These are phyloP conservation scores for Erinaceus europaeus DNA, from an alignment of 2,113 vertebrate species.

Conservation along the genomic window DNA sequence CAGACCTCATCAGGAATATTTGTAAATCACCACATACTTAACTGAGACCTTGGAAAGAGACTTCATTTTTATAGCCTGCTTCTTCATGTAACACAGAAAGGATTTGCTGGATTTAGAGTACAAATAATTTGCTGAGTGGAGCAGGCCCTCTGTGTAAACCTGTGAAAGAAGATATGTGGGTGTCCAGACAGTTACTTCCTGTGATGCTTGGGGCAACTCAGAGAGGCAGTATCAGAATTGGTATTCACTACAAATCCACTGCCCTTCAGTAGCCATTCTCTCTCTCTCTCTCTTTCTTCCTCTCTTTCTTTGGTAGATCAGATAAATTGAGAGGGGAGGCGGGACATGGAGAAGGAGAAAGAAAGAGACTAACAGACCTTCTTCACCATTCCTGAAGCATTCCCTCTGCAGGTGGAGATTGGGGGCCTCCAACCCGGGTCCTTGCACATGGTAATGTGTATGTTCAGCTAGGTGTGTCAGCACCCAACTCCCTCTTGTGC, in stretches of 20 bases:
- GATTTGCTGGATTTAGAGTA: neutral
- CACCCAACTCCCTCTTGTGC: too few species aligned
- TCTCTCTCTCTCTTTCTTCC: neutral
- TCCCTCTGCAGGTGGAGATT: too few species aligned
- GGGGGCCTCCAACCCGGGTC: too few species aligned
- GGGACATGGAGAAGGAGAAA: neutral
- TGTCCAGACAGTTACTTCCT: neutral
- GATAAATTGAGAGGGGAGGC: neutral
- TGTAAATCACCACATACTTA: neutral
- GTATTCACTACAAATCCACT: too few species aligned
- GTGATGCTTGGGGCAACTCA: neutral
- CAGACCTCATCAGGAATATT: neutral
- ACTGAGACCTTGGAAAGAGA: slow-evolving; percentile 10
- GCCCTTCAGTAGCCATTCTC: neutral
- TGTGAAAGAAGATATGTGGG: neutral
- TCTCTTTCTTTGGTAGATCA: too few species aligned
- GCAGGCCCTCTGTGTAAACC: neutral
- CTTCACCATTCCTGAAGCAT: too few species aligned
- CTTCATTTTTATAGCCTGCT: too few species aligned
- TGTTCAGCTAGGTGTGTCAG: too few species aligned
- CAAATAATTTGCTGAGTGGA: neutral
- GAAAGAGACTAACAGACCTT: too few species aligned
- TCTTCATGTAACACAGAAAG: slow-evolving; percentile 12
- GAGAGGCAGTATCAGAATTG: neutral
- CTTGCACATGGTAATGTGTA: too few species aligned